phyloP scores from a whole-genome alignment of 2,113 vertebrate genomes.

The Notarius lentiginosus region DNA sequence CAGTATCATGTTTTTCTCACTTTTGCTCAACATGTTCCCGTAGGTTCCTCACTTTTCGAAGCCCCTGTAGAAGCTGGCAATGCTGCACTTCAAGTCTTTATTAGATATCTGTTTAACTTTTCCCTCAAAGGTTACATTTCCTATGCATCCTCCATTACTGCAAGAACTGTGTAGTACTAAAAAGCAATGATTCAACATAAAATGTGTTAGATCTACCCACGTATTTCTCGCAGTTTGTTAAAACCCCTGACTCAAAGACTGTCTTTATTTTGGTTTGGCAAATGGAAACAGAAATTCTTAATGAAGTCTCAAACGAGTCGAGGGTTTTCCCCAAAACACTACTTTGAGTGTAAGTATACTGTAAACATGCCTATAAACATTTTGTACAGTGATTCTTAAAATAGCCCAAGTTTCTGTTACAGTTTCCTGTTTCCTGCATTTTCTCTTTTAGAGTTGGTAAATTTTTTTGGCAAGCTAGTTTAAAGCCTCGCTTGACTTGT shows the following conservation, averaged over 20 bases:
- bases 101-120: conserved; percentile 11
- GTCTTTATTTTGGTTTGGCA: conserved; percentile 42
- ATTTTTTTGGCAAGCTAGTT: conserved; percentile 28
- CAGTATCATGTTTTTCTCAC: neutral
- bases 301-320: conserved; percentile 39
- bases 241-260: conserved; percentile 34
- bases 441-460: conserved; percentile 51
- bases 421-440: conserved; percentile 44
- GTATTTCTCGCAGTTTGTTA: conserved; percentile 18
- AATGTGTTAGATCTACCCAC: conserved; percentile 24
- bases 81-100: neutral
- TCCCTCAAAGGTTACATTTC: neutral
- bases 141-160: neutral
- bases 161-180: neutral
- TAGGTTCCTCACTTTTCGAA: neutral
- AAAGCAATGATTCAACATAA: neutral
- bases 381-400: conserved; percentile 48
- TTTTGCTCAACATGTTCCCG: neutral
- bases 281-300: conserved; percentile 43
- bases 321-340: conserved; percentile 38
- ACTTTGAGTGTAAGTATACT: conserved; percentile 45
- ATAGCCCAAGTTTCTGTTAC: conserved; percentile 42
- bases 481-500: conserved; percentile 20
- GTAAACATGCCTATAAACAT: conserved; percentile 54
- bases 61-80: neutral